Conservation (phyloP, 1,140 invertebrate genomes). For the Dreissena polymorpha region DNA sequence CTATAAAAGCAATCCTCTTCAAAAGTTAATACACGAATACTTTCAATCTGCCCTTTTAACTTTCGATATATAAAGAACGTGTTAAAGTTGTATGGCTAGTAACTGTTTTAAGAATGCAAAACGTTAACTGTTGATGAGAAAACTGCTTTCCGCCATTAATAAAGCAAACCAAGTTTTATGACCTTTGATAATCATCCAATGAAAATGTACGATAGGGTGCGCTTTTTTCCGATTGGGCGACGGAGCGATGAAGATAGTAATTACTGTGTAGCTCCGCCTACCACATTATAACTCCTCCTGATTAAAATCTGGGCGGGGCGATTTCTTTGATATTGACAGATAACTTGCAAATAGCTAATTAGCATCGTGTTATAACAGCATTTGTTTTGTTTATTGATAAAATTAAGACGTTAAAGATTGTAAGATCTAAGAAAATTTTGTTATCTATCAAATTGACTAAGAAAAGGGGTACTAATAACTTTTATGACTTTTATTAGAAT, state of each 20-base stretch:
- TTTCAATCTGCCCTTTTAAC: neutral
- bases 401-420: conserved; percentile 13
- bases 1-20: neutral
- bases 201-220: neutral
- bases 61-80: neutral
- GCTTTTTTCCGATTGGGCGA: conserved; percentile 30
- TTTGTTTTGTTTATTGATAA: conserved; percentile 14
- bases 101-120: neutral
- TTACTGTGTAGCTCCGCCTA: conserved; percentile 8
- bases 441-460: conserved; percentile 24
- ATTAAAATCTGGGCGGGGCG: conserved; percentile 21
- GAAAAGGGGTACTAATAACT: neutral
- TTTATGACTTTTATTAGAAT: conserved; percentile 36
- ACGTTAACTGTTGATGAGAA: conserved; percentile 19
- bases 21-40: neutral
- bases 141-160: conserved; percentile 10
- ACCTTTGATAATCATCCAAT: conserved; percentile 45
- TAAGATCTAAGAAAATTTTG: conserved; percentile 18
- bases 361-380: conserved; percentile 32
- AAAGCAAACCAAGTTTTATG: conserved; percentile 44
- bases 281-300: conserved; percentile 7
- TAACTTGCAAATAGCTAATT: conserved; percentile 44
- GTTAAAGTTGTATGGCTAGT: neutral
- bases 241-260: conserved; percentile 13
- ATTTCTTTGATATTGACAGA: conserved; percentile 23